Conservation (phyloP, 2,113 vertebrate genomes). For the Pollimyrus isidori region DNA sequence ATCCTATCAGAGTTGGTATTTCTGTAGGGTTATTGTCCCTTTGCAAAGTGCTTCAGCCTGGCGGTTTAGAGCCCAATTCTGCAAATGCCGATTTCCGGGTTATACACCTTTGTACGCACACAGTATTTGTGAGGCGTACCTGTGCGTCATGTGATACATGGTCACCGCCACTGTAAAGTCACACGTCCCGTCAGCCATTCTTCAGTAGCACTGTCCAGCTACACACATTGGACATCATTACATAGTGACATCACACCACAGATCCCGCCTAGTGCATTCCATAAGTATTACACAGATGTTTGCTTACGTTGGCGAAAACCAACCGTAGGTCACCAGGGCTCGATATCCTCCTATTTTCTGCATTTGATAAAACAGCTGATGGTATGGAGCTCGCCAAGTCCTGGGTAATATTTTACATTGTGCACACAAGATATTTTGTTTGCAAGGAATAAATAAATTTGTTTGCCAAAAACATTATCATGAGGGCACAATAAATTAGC, state of each 20-base stretch:
- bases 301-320: not conserved
- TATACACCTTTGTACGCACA: not conserved
- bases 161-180: not conserved
- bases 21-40: not conserved
- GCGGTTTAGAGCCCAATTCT: not conserved
- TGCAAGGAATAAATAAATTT: not conserved
- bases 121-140: not conserved
- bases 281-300: not conserved
- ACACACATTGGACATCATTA: not conserved
- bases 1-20: conserved; percentile 51
- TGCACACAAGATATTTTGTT: not conserved
- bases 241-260: not conserved
- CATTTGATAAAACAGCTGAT: not conserved
- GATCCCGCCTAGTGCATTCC: not conserved
- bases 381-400: not conserved
- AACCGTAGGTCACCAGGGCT: not conserved
- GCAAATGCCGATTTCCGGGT: not conserved
- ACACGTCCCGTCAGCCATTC: not conserved
- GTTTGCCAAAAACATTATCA: not conserved
- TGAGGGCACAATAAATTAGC: not conserved
- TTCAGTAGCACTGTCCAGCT: not conserved
- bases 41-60: not conserved
- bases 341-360: not conserved
- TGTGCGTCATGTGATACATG: not conserved
- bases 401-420: not conserved